Evolutionary conservation across 2,797 vertebrate species (phyloP).

Genomic region (Stomatorhinus walkeri): DNA sequence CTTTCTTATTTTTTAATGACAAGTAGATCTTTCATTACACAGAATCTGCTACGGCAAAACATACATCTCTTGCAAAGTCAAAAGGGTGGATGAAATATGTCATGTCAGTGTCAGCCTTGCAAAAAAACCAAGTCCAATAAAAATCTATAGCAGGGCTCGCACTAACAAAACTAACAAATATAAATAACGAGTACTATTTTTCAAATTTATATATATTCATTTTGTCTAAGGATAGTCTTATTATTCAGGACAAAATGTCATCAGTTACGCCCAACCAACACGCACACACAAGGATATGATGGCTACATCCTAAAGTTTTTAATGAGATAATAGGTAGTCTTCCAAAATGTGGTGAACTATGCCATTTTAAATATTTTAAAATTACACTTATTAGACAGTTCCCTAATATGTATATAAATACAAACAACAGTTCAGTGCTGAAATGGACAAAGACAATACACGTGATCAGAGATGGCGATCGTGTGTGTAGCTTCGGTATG

Average conservation of each 20-base stretch:
- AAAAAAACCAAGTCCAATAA: slow-evolving; percentile 52
- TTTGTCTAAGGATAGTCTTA: slow-evolving; percentile 54
- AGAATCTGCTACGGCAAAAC: slow-evolving; percentile 93
- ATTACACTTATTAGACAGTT: slow-evolving; percentile 48
- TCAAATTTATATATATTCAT: slow-evolving; percentile 33
- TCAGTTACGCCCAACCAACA: slow-evolving; percentile 59
- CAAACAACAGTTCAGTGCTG: slow-evolving; percentile 53
- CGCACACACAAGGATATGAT: slow-evolving; percentile 48
- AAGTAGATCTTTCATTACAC: slow-evolving; percentile 81
- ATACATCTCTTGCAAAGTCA: slow-evolving; percentile 80
- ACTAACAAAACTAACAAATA: background rate
- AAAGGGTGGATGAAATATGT: slow-evolving; percentile 67
- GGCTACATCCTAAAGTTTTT: slow-evolving; percentile 38
- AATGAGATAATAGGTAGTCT: slow-evolving; percentile 38
- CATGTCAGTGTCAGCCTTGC: slow-evolving; percentile 63
- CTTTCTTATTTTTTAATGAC: slow-evolving; percentile 81
- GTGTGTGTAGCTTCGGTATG: slow-evolving; percentile 46
- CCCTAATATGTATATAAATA: slow-evolving; percentile 59
- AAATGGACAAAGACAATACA: slow-evolving; percentile 62
- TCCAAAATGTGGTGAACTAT: slow-evolving; percentile 49
- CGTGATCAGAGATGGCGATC: slow-evolving; percentile 62
- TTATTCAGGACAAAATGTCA: slow-evolving; percentile 56
- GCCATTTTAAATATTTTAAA: slow-evolving; percentile 61
- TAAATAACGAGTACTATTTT: background rate
- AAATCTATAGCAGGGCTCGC: background rate